Evolutionary conservation across 2,888 invertebrate species (phyloP).

Genomic region (Drosophila paramelanica): DNA sequence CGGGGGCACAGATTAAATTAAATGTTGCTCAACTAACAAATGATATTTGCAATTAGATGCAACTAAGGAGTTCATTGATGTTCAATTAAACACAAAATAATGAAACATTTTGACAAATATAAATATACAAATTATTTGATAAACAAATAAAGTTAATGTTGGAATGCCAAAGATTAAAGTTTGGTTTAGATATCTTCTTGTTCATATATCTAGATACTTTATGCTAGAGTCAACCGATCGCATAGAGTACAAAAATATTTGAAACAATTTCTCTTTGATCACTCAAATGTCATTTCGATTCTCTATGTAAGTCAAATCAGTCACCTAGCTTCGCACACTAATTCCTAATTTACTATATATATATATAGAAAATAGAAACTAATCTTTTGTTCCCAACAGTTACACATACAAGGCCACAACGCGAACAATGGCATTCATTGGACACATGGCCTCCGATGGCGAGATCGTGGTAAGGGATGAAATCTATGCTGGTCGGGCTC

Average conservation of each 20-base stretch:
- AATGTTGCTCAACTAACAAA: slow-evolving; percentile 1
- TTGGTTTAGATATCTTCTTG: too few relatives aligned
- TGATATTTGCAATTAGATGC: neutral
- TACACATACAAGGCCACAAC: slow-evolving; percentile 24
- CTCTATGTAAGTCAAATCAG: neutral
- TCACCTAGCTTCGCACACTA: slow-evolving; percentile 12
- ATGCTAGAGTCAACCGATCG: too few relatives aligned
- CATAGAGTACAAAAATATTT: neutral
- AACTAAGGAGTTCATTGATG: too few relatives aligned
- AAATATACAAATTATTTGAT: too few relatives aligned
- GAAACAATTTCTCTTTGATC: neutral
- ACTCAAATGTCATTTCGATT: neutral
- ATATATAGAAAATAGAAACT: neutral
- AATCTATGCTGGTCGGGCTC: slow-evolving; percentile 12
- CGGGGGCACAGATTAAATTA: slow-evolving; percentile 28
- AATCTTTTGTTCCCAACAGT: slow-evolving; percentile 6
- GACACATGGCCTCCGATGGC: slow-evolving; percentile 33
- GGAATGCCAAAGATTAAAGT: too few relatives aligned
- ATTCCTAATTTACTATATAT: neutral
- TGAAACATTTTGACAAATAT: too few relatives aligned
- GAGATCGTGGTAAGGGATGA: slow-evolving; percentile 39
- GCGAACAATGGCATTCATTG: slow-evolving; percentile 50
- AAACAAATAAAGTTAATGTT: too few relatives aligned
- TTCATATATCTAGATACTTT: too few relatives aligned
- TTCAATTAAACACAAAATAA: too few relatives aligned